Conservation (phyloP, 1,140 invertebrate species). For the Diuraphis noxia region DNA sequence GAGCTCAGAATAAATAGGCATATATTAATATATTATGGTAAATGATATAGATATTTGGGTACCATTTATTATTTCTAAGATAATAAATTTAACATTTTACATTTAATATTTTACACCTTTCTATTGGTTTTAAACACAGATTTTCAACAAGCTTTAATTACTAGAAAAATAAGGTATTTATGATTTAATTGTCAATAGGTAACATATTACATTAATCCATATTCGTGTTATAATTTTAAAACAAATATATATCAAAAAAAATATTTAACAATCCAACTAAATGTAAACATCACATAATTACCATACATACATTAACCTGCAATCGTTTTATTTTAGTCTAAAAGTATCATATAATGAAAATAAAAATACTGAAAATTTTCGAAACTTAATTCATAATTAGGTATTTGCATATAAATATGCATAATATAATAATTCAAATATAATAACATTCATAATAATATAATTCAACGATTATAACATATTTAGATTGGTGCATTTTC, state of each 20-base stretch:
- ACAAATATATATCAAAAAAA: constrained; percentile 8
- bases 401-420: not conserved
- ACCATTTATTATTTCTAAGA: not conserved
- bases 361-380: constrained; percentile 5
- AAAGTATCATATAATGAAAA: constrained; percentile 21
- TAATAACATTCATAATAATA: constrained; percentile 28
- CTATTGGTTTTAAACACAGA: not conserved
- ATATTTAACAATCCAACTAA: not conserved
- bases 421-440: not conserved
- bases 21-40: too few species aligned
- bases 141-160: not conserved
- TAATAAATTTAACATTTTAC: not conserved
- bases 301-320: not conserved
- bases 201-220: not conserved
- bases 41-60: not conserved
- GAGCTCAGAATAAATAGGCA: not conserved
- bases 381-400: not conserved
- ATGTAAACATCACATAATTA: not conserved
- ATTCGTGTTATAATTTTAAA: not conserved
- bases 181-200: not conserved
- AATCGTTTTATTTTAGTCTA: constrained; percentile 26
- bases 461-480: constrained; percentile 2
- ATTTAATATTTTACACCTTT: not conserved
- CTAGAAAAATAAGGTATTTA: constrained; percentile 30
- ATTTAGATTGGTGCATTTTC: not conserved